phyloP scores from a whole-genome alignment of 2,888 invertebrate species.

The Volucella inanis region DNA sequence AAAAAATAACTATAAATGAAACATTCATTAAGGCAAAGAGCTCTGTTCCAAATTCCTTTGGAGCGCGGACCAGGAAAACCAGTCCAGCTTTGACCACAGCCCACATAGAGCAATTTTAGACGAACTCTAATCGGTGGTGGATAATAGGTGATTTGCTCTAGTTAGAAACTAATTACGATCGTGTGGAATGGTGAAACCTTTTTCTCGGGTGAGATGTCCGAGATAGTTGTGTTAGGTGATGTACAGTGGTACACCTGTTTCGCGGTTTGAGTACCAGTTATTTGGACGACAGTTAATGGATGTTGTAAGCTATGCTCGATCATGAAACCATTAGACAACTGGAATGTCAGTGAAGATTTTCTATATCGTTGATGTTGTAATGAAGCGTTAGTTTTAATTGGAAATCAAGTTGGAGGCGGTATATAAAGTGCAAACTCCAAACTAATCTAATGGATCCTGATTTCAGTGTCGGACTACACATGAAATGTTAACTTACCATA shows the following conservation, averaged over 20 bases:
- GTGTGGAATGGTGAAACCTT: conserved; percentile 26
- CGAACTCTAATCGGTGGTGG: conserved; percentile 22
- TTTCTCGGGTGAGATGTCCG: conserved; percentile 6
- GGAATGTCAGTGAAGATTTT: conserved; percentile 23
- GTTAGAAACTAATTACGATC: conserved; percentile 56
- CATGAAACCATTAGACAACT: conserved; percentile 22
- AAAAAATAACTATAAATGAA: conserved; percentile 22
- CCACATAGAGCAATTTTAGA: conserved; percentile 44
- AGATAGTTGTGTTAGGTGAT: conserved; percentile 13
- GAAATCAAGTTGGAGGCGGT: too few relatives aligned
- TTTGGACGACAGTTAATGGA: conserved; percentile 19
- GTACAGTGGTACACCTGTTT: conserved; percentile 47
- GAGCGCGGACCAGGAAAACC: conserved; percentile 45
- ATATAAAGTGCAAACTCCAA: too few relatives aligned
- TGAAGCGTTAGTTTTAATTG: neutral
- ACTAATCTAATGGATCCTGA: too few relatives aligned
- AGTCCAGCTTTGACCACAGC: conserved; percentile 37
- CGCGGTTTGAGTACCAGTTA: conserved; percentile 42
- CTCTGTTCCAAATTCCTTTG: conserved; percentile 59
- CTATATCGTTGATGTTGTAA: conserved; percentile 23
- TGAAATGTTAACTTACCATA: too few relatives aligned
- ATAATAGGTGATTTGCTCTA: conserved; percentile 62
- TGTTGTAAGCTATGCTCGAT: conserved; percentile 13
- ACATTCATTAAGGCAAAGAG: conserved; percentile 33
- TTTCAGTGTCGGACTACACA: too few relatives aligned